phyloP scores from a whole-genome alignment of 2,797 vertebrate species.

The Melopsittacus undulatus region DNA sequence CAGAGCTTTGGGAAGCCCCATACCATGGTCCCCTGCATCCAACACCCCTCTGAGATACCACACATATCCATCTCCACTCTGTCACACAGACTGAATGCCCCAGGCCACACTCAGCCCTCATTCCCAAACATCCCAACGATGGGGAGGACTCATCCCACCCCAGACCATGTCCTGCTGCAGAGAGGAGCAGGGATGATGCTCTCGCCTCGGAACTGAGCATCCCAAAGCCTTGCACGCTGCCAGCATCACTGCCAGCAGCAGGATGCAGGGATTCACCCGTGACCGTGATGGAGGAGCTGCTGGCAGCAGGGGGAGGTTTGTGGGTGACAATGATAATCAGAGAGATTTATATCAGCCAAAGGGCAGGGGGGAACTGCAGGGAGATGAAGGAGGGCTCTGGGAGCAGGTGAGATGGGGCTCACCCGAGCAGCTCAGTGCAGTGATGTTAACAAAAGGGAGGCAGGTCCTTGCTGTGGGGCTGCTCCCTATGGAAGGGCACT shows the following conservation, averaged over 20 bases:
- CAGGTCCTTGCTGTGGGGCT: not conserved
- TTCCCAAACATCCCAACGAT: not conserved
- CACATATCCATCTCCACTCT: not conserved
- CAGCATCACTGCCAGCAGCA: not conserved
- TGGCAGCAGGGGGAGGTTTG: accelerated
- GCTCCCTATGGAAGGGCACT: accelerated
- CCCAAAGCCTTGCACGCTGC: not conserved
- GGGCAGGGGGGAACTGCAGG: not conserved
- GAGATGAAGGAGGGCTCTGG: not conserved
- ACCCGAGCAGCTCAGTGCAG: not conserved
- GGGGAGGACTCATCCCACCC: not conserved
- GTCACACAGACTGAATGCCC: accelerated
- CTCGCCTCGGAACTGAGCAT: not conserved
- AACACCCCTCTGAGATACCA: accelerated
- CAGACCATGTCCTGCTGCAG: not conserved
- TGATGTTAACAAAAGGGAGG: not conserved
- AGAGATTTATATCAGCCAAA: not conserved
- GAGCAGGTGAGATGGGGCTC: not conserved
- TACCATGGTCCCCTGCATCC: not conserved
- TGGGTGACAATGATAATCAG: not conserved
- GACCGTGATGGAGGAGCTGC: not conserved
- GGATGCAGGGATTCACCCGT: not conserved
- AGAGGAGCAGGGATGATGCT: not conserved
- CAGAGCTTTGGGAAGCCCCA: not conserved
- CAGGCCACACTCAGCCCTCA: not conserved